Base-by-base conservation (phyloP, 2,888 invertebrate species). In the Pherbina coryleti region DNA sequence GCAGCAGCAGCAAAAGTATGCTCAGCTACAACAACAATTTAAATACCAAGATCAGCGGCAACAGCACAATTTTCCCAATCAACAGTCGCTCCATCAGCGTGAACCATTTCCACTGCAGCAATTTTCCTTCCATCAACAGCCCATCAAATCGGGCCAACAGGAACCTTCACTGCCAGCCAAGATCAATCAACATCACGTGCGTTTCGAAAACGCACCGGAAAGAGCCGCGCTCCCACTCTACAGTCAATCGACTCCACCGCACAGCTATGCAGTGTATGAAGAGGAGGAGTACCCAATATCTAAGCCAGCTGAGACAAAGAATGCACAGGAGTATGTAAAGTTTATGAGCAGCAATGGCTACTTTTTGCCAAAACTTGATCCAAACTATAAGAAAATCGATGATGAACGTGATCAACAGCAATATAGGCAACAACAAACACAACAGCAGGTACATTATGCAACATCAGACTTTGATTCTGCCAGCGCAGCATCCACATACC, bases 261-360 rank as follows among this genome's bases (percentile, higher is more conserved):
- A 79, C 34, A 78, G 78, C 77, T 82, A 82, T 64, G 80, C 81
- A 0, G 82, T 82, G 17, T 85, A 88, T 70, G 89, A 88, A 62
- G 88, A 89, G 4, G 79, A 83, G 11, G 22, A 34, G 14, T 72
- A 53, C 31, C 67, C 71, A 66, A 19, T 22, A 44, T 14, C 62
- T 9, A 0, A 57, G 67, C 67, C 1, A 34, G 55, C n/a, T 11
- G 72, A 9, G 77, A 83, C 85, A 8, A 84, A 85, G 22, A 87
- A 88, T 71, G 89, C 88, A 0, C 86, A 88, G 78, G 85, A 86
- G 49, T 89, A 89, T 81, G 81, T 89, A 51, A 84, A 86, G 55
- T 89, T 89, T 74, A 89, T 89, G 89, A 85, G 86, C 79, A 86
- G 86, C 31, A 88, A 86, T 53, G 88, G 88, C 14, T 89, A 89